Conservation (phyloP, 2,113 vertebrate genomes). For the Bucco capensis region DNA sequence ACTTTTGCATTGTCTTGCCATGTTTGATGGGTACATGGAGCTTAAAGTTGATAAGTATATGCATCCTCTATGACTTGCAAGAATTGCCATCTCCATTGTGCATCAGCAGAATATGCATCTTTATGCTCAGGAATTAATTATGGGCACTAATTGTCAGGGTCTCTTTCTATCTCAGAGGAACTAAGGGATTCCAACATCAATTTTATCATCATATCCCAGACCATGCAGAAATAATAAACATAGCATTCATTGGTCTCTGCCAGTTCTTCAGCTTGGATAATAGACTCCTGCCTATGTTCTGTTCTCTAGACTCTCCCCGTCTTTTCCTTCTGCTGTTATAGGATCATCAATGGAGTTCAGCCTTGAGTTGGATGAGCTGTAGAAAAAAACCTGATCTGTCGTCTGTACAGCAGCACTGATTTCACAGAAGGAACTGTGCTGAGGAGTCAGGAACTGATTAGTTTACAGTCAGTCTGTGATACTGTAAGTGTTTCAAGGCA, state of each 20-base stretch:
- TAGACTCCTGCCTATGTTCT: background rate
- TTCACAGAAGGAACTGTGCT: background rate
- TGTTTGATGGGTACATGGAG: background rate
- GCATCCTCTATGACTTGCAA: background rate
- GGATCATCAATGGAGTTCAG: background rate
- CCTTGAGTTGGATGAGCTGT: background rate
- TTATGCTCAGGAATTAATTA: background rate
- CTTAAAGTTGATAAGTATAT: background rate
- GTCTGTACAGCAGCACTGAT: background rate
- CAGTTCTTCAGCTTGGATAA: background rate
- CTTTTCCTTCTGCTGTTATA: background rate
- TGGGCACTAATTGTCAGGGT: background rate
- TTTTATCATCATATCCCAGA: background rate
- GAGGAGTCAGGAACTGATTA: background rate
- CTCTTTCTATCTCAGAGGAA: background rate
- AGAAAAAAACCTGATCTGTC: background rate
- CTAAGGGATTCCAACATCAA: background rate
- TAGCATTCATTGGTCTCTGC: background rate
- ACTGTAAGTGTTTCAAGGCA: background rate
- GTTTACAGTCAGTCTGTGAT: background rate
- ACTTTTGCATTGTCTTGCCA: background rate
- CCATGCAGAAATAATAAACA: background rate
- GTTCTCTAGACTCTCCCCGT: background rate
- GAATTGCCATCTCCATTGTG: background rate
- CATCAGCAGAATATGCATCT: background rate